Evolutionary conservation across 2,888 invertebrate species (phyloP).

Genomic region (Drosophila nr. fundita): DNA sequence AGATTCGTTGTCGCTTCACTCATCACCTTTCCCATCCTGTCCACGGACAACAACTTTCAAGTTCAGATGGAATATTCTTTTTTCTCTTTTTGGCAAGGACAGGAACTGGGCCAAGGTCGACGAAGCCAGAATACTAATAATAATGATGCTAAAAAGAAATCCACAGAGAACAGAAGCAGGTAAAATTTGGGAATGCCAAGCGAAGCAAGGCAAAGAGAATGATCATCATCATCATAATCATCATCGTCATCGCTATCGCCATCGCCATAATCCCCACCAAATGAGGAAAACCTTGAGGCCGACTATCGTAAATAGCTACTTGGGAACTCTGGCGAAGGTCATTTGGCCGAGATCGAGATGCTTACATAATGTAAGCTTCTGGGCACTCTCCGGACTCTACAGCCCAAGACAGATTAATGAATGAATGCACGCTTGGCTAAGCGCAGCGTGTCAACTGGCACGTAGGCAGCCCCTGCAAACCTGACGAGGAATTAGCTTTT

Average conservation of each 20-base stretch:
- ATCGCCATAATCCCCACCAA: neutral
- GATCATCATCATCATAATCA: slow-evolving; percentile 8
- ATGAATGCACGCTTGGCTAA: slow-evolving; percentile 7
- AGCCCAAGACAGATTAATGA: neutral
- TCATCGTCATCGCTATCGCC: neutral
- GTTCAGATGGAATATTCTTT: slow-evolving; percentile 59
- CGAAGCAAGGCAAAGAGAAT: slow-evolving; percentile 35
- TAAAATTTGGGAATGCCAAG: slow-evolving; percentile 22
- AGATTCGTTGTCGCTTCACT: slow-evolving; percentile 7
- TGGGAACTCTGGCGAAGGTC: slow-evolving; percentile 14
- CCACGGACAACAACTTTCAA: slow-evolving; percentile 73
- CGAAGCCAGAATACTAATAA: slow-evolving; percentile 41
- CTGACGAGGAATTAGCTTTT: slow-evolving; percentile 25
- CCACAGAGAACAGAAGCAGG: slow-evolving; percentile 26
- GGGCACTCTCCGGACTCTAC: neutral
- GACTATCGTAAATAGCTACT: slow-evolving; percentile 15
- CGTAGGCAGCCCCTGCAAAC: slow-evolving; percentile 53
- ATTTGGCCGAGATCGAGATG: slow-evolving; percentile 12
- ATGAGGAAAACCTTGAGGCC: slow-evolving; percentile 28
- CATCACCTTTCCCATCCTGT: slow-evolving; percentile 23
- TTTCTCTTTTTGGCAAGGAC: slow-evolving; percentile 55
- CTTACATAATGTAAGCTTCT: slow-evolving; percentile 25
- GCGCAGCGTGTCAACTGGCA: slow-evolving; percentile 61
- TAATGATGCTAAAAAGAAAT: slow-evolving; percentile 21
- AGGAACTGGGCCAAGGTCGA: slow-evolving; percentile 74